These are phyloP conservation scores for Carabus problematicus DNA, from an alignment of 2,888 invertebrate species.

Conservation along the genomic window DNA sequence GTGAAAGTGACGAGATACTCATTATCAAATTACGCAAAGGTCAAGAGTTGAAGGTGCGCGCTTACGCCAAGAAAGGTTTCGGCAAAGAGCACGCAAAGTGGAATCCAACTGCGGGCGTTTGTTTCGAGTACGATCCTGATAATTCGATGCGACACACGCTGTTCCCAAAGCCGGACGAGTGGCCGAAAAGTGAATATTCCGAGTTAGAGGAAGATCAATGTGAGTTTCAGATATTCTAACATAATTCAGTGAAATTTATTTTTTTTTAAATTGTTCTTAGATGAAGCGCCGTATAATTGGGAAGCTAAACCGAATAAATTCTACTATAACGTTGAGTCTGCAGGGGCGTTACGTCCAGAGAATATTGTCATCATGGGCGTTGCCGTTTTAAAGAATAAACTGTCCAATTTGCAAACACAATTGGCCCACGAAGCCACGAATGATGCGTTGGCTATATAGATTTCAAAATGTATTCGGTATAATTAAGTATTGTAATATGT, in stretches of 20 bases:
- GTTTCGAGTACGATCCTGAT: conserved; percentile 99
- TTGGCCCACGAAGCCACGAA: conserved; percentile 85
- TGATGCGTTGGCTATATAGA: conserved; percentile 77
- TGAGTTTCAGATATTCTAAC: conserved; percentile 59
- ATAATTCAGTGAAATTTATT: conserved; percentile 27
- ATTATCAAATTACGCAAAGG: conserved; percentile 79
- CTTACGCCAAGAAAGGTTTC: conserved; percentile 96
- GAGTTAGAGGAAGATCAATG: conserved; percentile 91
- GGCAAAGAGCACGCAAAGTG: conserved; percentile 99
- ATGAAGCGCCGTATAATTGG: conserved; percentile 92
- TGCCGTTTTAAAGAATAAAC: conserved; percentile 90
- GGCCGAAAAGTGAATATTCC: conserved; percentile 98
- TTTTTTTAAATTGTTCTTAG: conserved; percentile 58
- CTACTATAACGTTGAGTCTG: conserved; percentile 95
- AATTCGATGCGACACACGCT: conserved; percentile 95
- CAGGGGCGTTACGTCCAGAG: conserved; percentile 93
- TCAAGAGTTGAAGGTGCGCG: conserved; percentile 92
- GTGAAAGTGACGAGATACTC: conserved; percentile 87
- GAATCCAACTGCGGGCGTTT: conserved; percentile 99
- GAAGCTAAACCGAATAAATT: conserved; percentile 96
- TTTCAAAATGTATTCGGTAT: conserved; percentile 24
- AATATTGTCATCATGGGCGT: conserved; percentile 97
- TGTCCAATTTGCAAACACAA: conserved; percentile 93
- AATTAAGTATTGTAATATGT: conserved; percentile 13
- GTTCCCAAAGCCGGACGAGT: conserved; percentile 96